Evolutionary conservation across 2,113 vertebrate species (phyloP), one percentile per base, ranked within the genome.

Genomic region (Cromileptes altivelis): DNA sequence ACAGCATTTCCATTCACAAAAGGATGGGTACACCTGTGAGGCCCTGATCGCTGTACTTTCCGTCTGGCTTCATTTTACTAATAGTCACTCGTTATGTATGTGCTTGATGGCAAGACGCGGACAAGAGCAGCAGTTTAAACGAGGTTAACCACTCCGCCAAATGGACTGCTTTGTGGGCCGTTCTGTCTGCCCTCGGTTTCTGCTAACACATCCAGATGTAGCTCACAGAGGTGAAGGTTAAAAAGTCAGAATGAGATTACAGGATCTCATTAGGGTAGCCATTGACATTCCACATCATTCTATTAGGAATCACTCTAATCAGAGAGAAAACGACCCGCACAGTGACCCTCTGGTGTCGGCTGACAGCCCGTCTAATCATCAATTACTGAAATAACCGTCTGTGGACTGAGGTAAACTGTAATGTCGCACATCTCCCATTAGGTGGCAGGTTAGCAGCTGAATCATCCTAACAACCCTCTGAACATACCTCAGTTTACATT

Each of bases 271-370:
- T 90, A 90, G 58, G 30, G 62, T 1, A 23, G 83, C 33, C 64
- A 79, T 78, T 83, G 82, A 85, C 61, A 72, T 85, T 70, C 69
- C 55, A 58, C 65, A 78, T 89, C 69, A 78, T 89, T 90, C 73
- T 72, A 69, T 88, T 70, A 89, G 21, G 27, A 90, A 47, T 80
- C 85, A 71, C 68, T 85, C n/a, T 71, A 86, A 91, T 92, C 78
- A 83, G 81, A 56, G 84, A 67, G 52, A 50, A 30, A 68, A 69
- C 4, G 71, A 76, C 65, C 81, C 6, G 0, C 70, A 37, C 53
- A 42, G 47, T 33, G 87, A 84, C 81, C 81, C 73, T 45, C 40
- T 19, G 40, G n/a, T 83, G 45, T 4, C 10, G 4, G 70, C 82
- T 1, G 23, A 57, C 78, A 81, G 52, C 74, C 63, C 19, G 21